These are phyloP conservation scores for Aplodontia rufa DNA, from an alignment of 2,113 vertebrate species.

Conservation along the genomic window DNA sequence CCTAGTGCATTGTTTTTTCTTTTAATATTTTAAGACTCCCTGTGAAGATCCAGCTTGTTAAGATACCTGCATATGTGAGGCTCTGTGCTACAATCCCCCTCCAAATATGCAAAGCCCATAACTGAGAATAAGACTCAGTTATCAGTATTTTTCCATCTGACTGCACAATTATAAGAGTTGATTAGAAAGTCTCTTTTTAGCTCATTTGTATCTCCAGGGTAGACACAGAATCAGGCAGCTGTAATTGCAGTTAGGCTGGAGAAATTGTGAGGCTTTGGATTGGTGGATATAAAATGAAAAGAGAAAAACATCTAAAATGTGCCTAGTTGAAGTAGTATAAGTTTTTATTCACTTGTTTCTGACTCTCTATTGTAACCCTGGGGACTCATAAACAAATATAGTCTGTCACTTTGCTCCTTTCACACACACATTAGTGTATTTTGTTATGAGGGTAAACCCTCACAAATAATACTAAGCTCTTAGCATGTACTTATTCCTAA, in stretches of 20 bases:
- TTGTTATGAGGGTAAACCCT: neutral
- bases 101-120: neutral
- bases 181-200: conserved; percentile 74
- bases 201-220: conserved; percentile 60
- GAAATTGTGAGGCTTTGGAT: conserved; percentile 20
- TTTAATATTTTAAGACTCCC: neutral
- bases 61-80: neutral
- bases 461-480: neutral
- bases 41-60: neutral
- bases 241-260: conserved; percentile 58
- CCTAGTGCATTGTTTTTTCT: neutral
- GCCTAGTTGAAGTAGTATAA: neutral
- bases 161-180: conserved; percentile 66
- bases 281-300: conserved; percentile 20
- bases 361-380: neutral
- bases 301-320: neutral
- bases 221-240: conserved; percentile 54
- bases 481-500: neutral
- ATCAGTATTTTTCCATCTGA: conserved; percentile 65
- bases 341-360: conserved; percentile 43
- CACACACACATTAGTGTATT: neutral
- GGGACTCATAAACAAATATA: neutral
- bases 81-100: neutral
- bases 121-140: conserved; percentile 54
- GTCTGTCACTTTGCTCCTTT: neutral